Base-by-base conservation (phyloP, 2,113 vertebrate genomes). In the Oostethus manadensis region DNA sequence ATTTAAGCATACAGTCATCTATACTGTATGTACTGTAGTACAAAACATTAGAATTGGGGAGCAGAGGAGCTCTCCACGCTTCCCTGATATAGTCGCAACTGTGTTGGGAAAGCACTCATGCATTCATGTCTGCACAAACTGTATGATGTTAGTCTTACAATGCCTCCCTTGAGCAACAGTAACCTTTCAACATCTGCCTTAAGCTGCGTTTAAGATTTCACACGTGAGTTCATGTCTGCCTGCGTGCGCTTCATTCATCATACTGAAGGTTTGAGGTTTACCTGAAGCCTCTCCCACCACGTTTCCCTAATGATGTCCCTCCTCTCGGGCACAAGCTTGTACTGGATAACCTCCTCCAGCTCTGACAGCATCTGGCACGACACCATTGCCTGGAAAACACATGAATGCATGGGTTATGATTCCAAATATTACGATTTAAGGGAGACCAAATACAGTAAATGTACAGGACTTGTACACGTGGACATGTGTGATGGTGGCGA, bases 301-400 rank as follows among this genome's bases (percentile, higher is more conserved):
- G 97, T 99, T 79, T 99, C 95, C 64, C 94, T 92, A 79, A 99
- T 98, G 84, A 99, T 98, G 88, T 98, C 97, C 10, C 95, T 92
- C 40, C 97, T 93, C 45, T 99, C 97, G 0, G 97, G 97, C 44
- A 99, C 96, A 76, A 99, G 91, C 79, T 99, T 99, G 66, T 99
- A 98, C 89, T 99, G 97, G 88, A 99, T 99, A 40, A 99, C 97
- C 82, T 99, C 97, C 86, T 99, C 97, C 67, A 99, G 89, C 83
- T 99, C 97, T 0, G 96, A 98, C 54, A 99, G 90, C 97, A 99
- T 99, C 86, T 99, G 95, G 87, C 95, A 98, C 60, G 97, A 98
- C 10, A 99, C 97, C 97, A 99, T 99, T 60, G 97, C 97, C 97
- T 99, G 66, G 62, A 23, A 73, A 63, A 68, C 43, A 66, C 44